phyloP scores from a whole-genome alignment of 2,888 invertebrate species.

The Drosophila gaucha region DNA sequence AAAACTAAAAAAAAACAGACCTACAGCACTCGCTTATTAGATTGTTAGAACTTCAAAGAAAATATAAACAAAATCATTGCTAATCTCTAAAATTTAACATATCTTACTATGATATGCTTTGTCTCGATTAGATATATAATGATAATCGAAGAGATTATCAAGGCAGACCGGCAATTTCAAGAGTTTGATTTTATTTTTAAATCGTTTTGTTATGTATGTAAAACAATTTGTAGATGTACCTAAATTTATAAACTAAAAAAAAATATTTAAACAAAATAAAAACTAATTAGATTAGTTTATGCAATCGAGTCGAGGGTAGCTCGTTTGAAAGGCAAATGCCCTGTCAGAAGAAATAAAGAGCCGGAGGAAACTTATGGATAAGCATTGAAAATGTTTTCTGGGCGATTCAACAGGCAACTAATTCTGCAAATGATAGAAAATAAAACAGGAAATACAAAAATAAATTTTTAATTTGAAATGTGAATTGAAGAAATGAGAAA shows the following conservation, averaged over 20 bases:
- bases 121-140: not conserved
- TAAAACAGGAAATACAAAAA: no score
- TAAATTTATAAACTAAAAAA: not conserved
- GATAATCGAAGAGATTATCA: not conserved
- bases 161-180: not conserved
- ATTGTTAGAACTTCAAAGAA: not conserved
- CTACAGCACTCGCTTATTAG: not conserved
- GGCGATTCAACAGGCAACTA: no score
- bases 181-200: constrained; percentile 1
- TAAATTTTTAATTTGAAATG: no score
- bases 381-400: no score
- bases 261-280: not conserved
- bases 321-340: no score
- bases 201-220: no score
- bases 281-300: no score
- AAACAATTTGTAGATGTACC: not conserved
- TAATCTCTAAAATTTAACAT: not conserved
- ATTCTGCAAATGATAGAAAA: no score
- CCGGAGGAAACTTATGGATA: no score
- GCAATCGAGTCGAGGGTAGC: no score
- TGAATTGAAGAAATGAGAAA: no score
- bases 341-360: no score
- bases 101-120: not conserved
- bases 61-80: not conserved
- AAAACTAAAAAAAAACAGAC: constrained; percentile 1